Evolutionary conservation across 2,113 vertebrate species (phyloP), one percentile per base, ranked within the genome.

Genomic region (Spheniscus mendiculus): DNA sequence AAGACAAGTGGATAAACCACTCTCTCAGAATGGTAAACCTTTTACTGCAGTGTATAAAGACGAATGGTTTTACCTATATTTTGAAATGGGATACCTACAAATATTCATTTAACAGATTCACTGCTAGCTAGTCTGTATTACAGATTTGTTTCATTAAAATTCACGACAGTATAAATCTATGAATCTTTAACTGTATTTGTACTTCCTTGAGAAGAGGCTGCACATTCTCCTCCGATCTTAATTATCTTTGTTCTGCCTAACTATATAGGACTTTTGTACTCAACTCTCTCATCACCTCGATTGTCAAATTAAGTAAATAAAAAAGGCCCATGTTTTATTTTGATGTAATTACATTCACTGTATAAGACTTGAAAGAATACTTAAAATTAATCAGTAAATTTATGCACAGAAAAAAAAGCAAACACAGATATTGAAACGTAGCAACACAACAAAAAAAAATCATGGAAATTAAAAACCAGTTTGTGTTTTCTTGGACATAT

Each of bases 251-350:
- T 96, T 97, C 95, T 94, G 96, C 58, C 93, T 86, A 87, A 97
- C 96, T 96, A 94, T 91, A 91, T 81, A 85, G 56, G 72, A 93
- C 83, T 97, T 96, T 70, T 94, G 59, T 89, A 96, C 83, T 84
- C 79, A 61, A 93, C 77, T 94, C 87, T 82, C 79, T 77, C 84
- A 86, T 89, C 86, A 93, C 49, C 84, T 80, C 78, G 5, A 94
- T 84, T 85, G 95, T 84, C 85, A 97, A 97, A 97, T 96, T 96
- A 97, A 96, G 96, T 93, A 97, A 97, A 97, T 94, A 96, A 96
- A 92, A 87, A 96, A 97, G 34, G 47, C 30, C 87, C 73, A 32
- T 44, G 84, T 58, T 97, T 92, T 96, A 93, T 92, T 97, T 94
- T 97, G 70, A 90, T 93, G 83, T 93, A 97, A 97, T 98, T 98